Evolutionary conservation across 2,113 vertebrate genomes (phyloP), one percentile per base, ranked within the genome.

Genomic region (Poicephalus gulielmi): DNA sequence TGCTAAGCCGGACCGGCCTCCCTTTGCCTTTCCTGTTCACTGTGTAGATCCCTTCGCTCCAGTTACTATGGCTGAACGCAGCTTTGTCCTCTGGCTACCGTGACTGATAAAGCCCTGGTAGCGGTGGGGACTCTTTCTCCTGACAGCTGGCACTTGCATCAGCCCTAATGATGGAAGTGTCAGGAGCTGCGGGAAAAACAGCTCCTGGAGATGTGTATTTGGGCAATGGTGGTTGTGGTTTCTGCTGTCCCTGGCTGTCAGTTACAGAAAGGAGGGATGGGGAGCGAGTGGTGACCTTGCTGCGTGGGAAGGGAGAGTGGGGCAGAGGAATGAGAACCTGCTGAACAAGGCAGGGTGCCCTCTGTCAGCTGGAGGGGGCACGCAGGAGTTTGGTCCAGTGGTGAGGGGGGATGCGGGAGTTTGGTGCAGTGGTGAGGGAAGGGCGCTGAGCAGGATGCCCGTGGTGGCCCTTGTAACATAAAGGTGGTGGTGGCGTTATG

Each of bases 21-120:
- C 17, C 28, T 4, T 11, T 30, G 52, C 77, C 53, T 62, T 20
- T 19, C 57, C 57, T 3, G 0, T 10, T 10, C 14, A 0, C 16
- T 49, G 39, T 6, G 9, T 8, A 66, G 44, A 14, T 2, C 11
- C 7, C 18, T 24, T 44, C 13, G 43, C 10, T 24, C 33, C 68
- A 30, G 55, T 33, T 39, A 3, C 53, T 3, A 1, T 5, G 62
- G 46, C 16, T 39, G 46, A 46, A 22, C 3, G 2, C 10, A 6
- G 63, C 43, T n/a, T n/a, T n/a, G 19, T 7, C 60, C 2, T 5
- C 22, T 28, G 47, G 17, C 31, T 70, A 4, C 30, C 15, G 4
- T 1, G 16, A 9, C 23, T 23, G 33, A 19, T 2, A 39, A 30
- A 73, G 53, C 49, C 60, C 37, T 17, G 17, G 47, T 3, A 25